Base-by-base conservation (phyloP, 2,797 vertebrate species). In the Chiroxiphia lanceolata region DNA sequence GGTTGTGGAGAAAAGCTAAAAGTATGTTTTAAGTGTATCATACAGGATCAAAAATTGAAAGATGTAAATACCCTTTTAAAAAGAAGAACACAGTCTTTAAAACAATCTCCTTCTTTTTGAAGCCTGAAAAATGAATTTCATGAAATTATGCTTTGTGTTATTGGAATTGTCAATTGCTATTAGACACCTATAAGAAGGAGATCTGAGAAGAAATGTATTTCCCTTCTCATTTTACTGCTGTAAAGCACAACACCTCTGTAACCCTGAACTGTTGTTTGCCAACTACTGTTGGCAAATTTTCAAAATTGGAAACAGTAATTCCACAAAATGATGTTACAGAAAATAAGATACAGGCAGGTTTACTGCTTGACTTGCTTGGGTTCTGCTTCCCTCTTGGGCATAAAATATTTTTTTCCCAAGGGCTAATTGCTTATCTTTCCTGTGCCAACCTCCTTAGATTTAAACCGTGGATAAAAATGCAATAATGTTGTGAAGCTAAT, bases 221-320 rank as follows among this genome's bases (percentile, higher is more conserved):
- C 10, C 3, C 17, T 61, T 85, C 34, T 83, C 17, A 47, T 61
- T 89, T 81, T 68, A 64, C 75, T 83, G 25, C 47, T 59, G 4
- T 76, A 76, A 81, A 87, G 23, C 27, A 78, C 68, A 87, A 31
- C 42, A 75, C 17, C 17, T 23, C 47, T 65, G 34, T 33, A 80
- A 33, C 25, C 31, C 45, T 47, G 16, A 83, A 38, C 16, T 65
- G 29, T 51, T 86, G 13, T 79, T 93, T 92, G 34, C n/a, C 33
- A 33, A 61, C 85, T 79, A n/a, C 40, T n/a, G n/a, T n/a, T n/a
- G n/a, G n/a, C n/a, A n/a, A n/a, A n/a, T n/a, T n/a, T n/a, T 75
- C 40, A 68, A 92, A 91, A 94, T 87, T 68, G 74, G 75, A 93
- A 94, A 85, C 60, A 87, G 56, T 77, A 91, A 40, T 80, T 94